Evolutionary conservation across 2,888 invertebrate genomes (phyloP).

Genomic region (Hipparchia semele): DNA sequence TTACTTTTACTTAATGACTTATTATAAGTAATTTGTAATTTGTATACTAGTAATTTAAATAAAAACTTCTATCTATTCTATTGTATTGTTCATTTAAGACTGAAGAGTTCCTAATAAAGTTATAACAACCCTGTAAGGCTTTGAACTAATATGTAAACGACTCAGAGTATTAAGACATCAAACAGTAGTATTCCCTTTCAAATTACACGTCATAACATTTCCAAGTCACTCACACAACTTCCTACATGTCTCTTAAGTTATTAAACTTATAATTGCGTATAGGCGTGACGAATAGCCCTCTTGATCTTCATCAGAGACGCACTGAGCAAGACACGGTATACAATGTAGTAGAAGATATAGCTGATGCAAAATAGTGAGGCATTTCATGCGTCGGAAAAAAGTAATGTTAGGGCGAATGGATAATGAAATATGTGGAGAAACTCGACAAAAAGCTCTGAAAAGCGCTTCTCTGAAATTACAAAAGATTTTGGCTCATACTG

Average conservation of each 20-base stretch:
- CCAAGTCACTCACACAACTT: neutral
- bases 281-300: neutral
- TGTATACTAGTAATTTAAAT: too few relatives aligned
- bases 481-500: too few relatives aligned
- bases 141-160: neutral
- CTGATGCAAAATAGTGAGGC: too few relatives aligned
- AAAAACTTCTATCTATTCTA: too few relatives aligned
- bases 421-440: too few relatives aligned
- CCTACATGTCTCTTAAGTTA: neutral
- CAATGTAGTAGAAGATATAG: too few relatives aligned
- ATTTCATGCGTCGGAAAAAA: too few relatives aligned
- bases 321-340: too few relatives aligned
- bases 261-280: conserved; percentile 4
- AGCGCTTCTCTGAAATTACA: neutral
- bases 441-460: neutral
- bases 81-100: neutral
- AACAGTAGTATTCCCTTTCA: conserved; percentile 4
- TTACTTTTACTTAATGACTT: too few relatives aligned
- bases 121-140: neutral
- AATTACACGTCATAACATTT: neutral
- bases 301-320: neutral
- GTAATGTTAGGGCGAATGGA: too few relatives aligned
- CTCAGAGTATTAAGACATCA: neutral
- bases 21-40: too few relatives aligned
- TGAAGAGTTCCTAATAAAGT: neutral